These are phyloP conservation scores for Xanthia icteritia DNA, from an alignment of 2,888 invertebrate species.

Conservation along the genomic window DNA sequence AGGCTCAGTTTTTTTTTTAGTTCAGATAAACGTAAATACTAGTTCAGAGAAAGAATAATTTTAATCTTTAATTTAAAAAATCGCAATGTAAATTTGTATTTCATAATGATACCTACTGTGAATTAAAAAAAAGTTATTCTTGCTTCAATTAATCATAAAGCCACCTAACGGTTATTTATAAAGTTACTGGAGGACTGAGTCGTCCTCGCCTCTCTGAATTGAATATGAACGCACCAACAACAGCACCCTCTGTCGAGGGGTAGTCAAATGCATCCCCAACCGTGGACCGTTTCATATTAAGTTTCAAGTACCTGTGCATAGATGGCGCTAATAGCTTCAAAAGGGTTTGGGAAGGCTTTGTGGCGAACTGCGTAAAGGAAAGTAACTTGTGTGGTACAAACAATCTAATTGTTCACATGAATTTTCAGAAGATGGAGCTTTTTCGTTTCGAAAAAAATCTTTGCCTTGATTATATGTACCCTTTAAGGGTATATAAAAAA, in stretches of 20 bases:
- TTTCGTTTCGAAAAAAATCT: too few relatives aligned
- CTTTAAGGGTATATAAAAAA: background rate
- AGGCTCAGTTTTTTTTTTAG: too few relatives aligned
- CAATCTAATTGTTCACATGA: background rate
- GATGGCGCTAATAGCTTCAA: constrained; percentile 22
- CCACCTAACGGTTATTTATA: constrained; percentile 9
- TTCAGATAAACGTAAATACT: too few relatives aligned
- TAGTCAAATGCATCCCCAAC: background rate
- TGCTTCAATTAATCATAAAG: constrained; percentile 1
- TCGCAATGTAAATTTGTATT: too few relatives aligned
- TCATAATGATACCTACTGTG: too few relatives aligned
- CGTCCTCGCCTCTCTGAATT: background rate
- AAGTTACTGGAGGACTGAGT: background rate
- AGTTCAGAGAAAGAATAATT: too few relatives aligned
- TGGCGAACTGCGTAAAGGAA: background rate
- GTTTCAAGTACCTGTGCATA: background rate
- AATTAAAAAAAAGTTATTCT: too few relatives aligned
- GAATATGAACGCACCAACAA: background rate
- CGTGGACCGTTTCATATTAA: background rate
- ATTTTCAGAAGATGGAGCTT: constrained; percentile 23
- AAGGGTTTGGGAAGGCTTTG: background rate
- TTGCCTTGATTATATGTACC: background rate
- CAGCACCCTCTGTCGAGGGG: constrained; percentile 28
- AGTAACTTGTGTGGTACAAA: background rate
- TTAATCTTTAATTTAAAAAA: too few relatives aligned